Evolutionary conservation across 2,113 vertebrate genomes (phyloP).

Genomic region (Poeciliopsis occidentalis): DNA sequence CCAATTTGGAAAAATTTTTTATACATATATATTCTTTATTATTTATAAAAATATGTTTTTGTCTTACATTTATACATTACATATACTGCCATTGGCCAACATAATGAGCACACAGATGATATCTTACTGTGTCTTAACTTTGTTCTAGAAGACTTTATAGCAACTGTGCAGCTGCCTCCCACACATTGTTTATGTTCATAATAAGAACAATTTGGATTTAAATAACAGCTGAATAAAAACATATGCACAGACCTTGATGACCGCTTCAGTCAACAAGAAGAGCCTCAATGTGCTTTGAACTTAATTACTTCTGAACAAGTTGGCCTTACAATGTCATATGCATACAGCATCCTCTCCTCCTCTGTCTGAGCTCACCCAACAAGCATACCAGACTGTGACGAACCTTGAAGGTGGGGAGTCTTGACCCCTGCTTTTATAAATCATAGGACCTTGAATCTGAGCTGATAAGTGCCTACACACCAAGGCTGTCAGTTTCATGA

Average conservation of each 20-base stretch:
- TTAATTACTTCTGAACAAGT: constrained; percentile 27
- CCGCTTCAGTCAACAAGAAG: background rate
- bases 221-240: background rate
- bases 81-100: background rate
- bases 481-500: constrained; percentile 17
- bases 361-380: background rate
- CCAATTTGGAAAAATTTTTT: background rate
- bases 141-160: background rate
- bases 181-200: background rate
- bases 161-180: background rate
- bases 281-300: constrained; percentile 6
- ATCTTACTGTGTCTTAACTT: background rate
- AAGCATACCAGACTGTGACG: background rate
- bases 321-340: constrained; percentile 10
- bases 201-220: too few relatives aligned
- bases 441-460: constrained; percentile 51
- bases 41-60: background rate
- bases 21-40: background rate
- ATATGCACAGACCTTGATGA: background rate
- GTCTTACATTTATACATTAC: background rate
- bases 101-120: background rate
- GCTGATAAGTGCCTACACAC: constrained; percentile 55
- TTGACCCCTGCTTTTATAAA: constrained; percentile 49
- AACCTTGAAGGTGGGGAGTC: constrained; percentile 53
- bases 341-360: background rate